Conservation (phyloP, 2,797 vertebrate species). For the Gymnothorax reevesii region DNA sequence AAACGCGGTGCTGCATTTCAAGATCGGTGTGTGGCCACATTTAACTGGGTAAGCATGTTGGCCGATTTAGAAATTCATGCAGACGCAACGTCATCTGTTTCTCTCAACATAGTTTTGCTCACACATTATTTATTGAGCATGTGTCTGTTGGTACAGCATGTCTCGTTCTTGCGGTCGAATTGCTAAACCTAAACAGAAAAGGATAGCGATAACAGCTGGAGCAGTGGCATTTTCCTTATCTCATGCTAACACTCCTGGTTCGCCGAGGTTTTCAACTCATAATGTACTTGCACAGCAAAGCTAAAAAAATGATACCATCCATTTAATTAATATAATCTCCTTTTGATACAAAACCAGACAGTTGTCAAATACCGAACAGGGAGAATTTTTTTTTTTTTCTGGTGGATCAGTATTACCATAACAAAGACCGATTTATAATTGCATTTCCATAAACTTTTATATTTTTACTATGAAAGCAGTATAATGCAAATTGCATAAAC, state of each 20-base stretch:
- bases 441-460: background rate
- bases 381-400: slow-evolving; percentile 40
- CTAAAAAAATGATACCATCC: slow-evolving; percentile 42
- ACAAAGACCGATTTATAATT: slow-evolving; percentile 6
- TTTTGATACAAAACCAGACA: slow-evolving; percentile 50
- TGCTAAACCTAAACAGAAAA: slow-evolving; percentile 65
- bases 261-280: slow-evolving; percentile 59
- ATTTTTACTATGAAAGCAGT: background rate
- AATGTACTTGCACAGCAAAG: slow-evolving; percentile 28
- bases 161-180: slow-evolving; percentile 65
- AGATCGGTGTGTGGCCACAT: background rate
- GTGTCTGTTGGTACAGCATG: slow-evolving; percentile 55
- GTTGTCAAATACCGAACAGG: slow-evolving; percentile 45
- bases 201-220: slow-evolving; percentile 70
- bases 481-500: background rate
- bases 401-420: background rate
- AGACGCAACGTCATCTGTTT: background rate
- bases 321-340: slow-evolving; percentile 61
- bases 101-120: background rate
- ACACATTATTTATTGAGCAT: slow-evolving; percentile 12
- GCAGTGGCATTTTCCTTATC: slow-evolving; percentile 72
- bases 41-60: background rate
- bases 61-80: background rate
- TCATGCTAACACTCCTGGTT: slow-evolving; percentile 68
- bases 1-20: background rate